Evolutionary conservation across 2,888 invertebrate genomes (phyloP).

Genomic region (Epicampocera succincta): DNA sequence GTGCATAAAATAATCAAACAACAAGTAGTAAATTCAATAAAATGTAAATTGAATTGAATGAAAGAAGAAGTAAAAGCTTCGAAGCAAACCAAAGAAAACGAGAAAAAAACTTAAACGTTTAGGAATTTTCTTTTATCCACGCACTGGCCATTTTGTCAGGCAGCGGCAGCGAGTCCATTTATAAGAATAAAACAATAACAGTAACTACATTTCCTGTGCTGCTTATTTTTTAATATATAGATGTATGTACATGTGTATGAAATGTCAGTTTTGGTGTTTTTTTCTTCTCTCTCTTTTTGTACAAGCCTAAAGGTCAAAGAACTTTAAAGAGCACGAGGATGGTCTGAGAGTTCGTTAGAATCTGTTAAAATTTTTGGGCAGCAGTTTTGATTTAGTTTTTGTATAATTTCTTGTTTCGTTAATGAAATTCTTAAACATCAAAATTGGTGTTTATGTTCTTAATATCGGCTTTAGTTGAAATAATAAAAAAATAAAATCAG

Average conservation of each 20-base stretch:
- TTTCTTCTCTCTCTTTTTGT: neutral
- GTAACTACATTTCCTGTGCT: conserved; percentile 65
- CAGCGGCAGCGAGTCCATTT: neutral
- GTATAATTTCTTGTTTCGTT: too few species aligned
- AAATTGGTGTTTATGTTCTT: too few species aligned
- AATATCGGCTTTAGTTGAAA: too few species aligned
- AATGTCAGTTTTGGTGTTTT: neutral
- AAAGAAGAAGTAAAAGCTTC: neutral
- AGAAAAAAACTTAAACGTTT: conserved; percentile 57
- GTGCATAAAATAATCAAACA: conserved; percentile 64
- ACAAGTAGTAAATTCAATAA: conserved; percentile 64
- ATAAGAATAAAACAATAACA: conserved; percentile 62
- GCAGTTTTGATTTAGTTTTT: too few species aligned
- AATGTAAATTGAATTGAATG: conserved; percentile 54
- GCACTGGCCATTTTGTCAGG: conserved; percentile 18
- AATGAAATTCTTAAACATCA: too few species aligned
- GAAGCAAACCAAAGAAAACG: conserved; percentile 20
- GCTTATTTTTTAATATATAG: neutral
- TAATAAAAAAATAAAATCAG: too few species aligned
- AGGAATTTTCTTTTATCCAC: conserved; percentile 56
- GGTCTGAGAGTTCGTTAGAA: too few species aligned
- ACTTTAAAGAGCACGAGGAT: conserved; percentile 19
- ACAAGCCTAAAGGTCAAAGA: conserved; percentile 50
- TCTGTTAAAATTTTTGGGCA: too few species aligned
- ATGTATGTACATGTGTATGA: too few species aligned